Evolutionary conservation across 2,113 vertebrate genomes (phyloP).

Genomic region (Peromyscus maniculatus): DNA sequence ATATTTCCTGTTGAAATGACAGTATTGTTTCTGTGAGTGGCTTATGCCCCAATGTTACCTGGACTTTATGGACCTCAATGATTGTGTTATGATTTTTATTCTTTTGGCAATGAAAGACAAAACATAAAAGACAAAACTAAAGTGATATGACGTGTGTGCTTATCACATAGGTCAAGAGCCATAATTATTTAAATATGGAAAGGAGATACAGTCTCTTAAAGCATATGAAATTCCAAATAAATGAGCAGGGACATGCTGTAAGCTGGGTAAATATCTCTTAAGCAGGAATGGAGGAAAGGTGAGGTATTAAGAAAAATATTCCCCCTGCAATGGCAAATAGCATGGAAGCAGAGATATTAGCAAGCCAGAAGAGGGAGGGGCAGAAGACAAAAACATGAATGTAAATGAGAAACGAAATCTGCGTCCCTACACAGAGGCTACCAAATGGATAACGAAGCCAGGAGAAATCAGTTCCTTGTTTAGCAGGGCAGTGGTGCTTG

Average conservation of each 20-base stretch:
- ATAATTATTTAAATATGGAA: conserved; percentile 62
- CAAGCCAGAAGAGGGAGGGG: not conserved
- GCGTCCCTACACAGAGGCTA: not conserved
- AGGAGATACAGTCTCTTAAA: conserved; percentile 7
- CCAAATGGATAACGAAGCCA: conserved; percentile 8
- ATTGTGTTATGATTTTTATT: not conserved
- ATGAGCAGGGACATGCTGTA: not conserved
- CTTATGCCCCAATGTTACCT: not conserved
- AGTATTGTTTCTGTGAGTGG: not conserved
- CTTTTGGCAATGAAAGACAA: not conserved
- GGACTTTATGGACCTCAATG: conserved; percentile 12
- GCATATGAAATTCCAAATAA: conserved; percentile 35
- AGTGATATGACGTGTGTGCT: not conserved
- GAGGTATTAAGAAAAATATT: conserved; percentile 49
- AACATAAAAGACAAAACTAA: not conserved
- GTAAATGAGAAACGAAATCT: conserved; percentile 52
- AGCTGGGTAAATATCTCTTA: conserved; percentile 56
- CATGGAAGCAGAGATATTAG: conserved; percentile 22
- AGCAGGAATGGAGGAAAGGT: conserved; percentile 8
- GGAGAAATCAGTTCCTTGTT: not conserved
- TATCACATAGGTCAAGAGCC: not conserved
- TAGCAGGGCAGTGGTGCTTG: not conserved
- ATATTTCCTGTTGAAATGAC: not conserved
- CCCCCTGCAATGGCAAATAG: conserved; percentile 19
- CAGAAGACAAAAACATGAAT: conserved; percentile 11